Conservation (phyloP, 2,113 vertebrate genomes). For the Myotis davidii region DNA sequence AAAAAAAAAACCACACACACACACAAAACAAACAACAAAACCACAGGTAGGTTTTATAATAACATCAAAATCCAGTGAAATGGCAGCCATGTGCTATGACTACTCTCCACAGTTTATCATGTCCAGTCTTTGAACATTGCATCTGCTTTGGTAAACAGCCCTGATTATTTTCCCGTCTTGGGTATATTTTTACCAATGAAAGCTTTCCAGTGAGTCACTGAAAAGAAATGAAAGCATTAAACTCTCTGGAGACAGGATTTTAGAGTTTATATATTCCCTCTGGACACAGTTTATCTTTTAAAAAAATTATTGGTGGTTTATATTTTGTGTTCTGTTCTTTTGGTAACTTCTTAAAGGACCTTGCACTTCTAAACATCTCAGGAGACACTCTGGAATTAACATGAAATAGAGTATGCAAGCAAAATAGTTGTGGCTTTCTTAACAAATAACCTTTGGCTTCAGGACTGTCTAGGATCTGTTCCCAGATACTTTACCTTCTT, state of each 20-base stretch:
- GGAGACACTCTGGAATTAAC: constrained; percentile 63
- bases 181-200: constrained; percentile 23
- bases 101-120: not conserved
- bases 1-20: not conserved
- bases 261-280: constrained; percentile 17
- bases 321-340: constrained; percentile 76
- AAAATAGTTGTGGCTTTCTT: constrained; percentile 56
- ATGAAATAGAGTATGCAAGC: constrained; percentile 65
- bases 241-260: constrained; percentile 51
- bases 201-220: constrained; percentile 38
- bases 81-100: not conserved
- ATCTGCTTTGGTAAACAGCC: constrained; percentile 43
- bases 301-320: constrained; percentile 62
- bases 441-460: not conserved
- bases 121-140: constrained; percentile 67
- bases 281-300: constrained; percentile 74
- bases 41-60: not conserved
- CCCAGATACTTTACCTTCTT: not conserved
- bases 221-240: constrained; percentile 70
- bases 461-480: not conserved
- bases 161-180: constrained; percentile 17
- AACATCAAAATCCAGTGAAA: not conserved
- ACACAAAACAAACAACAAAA: not conserved
- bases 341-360: constrained; percentile 34
- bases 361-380: constrained; percentile 72